phyloP scores from a whole-genome alignment of 2,888 invertebrate genomes.

The Drosophila kuntzei region DNA sequence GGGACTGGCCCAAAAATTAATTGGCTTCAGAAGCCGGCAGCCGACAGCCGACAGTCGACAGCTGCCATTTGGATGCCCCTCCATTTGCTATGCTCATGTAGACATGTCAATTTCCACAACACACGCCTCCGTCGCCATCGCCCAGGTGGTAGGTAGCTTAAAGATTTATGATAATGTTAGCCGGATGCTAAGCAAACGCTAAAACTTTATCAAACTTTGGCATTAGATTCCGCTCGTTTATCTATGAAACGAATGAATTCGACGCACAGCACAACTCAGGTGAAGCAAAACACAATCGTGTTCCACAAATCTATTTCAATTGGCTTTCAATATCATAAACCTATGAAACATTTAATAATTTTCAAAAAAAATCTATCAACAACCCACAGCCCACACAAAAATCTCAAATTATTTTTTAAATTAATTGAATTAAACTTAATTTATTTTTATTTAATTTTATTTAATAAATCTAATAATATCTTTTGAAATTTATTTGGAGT shows the following conservation, averaged over 20 bases:
- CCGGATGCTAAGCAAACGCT: conserved; percentile 32
- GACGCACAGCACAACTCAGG: conserved; percentile 35
- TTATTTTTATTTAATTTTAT: no score
- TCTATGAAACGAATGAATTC: conserved; percentile 71
- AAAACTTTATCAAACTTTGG: conserved; percentile 68
- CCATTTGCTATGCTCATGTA: conserved; percentile 57
- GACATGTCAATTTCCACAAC: conserved; percentile 66
- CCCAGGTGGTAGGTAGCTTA: conserved; percentile 60
- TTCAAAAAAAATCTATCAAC: no score
- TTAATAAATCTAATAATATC: no score
- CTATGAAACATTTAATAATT: no score
- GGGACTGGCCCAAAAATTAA: conserved; percentile 65
- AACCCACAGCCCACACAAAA: no score
- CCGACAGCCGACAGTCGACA: conserved; percentile 74
- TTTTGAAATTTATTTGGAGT: no score
- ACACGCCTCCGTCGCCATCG: conserved; percentile 5
- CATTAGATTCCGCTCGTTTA: conserved; percentile 71
- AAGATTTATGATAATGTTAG: conserved; percentile 77
- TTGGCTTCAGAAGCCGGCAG: conserved; percentile 70
- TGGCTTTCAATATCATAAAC: no score
- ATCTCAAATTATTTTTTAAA: no score
- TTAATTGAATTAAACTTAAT: no score
- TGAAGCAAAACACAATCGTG: conserved; percentile 11
- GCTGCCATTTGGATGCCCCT: conserved; percentile 69
- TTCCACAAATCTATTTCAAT: conserved; percentile 27